These are phyloP conservation scores for Cataglyphis hispanica DNA, from an alignment of 1,140 invertebrate genomes.

Conservation along the genomic window DNA sequence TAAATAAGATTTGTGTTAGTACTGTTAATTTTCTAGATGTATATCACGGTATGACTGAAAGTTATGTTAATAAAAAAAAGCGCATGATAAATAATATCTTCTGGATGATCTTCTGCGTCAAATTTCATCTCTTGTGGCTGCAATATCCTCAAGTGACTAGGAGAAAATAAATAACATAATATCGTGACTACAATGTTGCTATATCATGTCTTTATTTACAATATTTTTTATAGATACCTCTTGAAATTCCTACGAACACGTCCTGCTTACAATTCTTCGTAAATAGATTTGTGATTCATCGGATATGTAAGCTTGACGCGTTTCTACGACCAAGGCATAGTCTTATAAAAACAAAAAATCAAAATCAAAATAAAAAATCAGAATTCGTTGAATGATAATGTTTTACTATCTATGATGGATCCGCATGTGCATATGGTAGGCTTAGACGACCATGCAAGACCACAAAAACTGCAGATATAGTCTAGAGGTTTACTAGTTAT, in stretches of 20 bases:
- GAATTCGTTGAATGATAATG: background rate
- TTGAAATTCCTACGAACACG: background rate
- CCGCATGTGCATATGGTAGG: background rate
- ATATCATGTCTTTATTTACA: background rate
- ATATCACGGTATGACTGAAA: background rate
- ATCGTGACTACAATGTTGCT: no score
- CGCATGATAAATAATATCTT: slow-evolving; percentile 9
- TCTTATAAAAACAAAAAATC: background rate
- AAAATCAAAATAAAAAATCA: background rate
- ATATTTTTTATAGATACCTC: background rate
- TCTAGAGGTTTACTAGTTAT: background rate
- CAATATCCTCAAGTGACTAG: slow-evolving; percentile 21
- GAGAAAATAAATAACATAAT: slow-evolving; percentile 23
- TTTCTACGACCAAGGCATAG: background rate
- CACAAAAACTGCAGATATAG: background rate
- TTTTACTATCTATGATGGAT: background rate
- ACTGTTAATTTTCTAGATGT: slow-evolving; percentile 23
- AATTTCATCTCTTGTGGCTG: background rate
- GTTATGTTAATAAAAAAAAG: background rate
- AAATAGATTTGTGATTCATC: background rate
- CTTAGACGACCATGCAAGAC: background rate
- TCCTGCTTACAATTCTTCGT: background rate
- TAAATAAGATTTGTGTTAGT: slow-evolving; percentile 10
- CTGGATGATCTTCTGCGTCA: background rate
- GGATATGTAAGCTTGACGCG: background rate